Evolutionary conservation across 2,797 vertebrate genomes (phyloP).

Genomic region (Gymnodraco acuticeps): DNA sequence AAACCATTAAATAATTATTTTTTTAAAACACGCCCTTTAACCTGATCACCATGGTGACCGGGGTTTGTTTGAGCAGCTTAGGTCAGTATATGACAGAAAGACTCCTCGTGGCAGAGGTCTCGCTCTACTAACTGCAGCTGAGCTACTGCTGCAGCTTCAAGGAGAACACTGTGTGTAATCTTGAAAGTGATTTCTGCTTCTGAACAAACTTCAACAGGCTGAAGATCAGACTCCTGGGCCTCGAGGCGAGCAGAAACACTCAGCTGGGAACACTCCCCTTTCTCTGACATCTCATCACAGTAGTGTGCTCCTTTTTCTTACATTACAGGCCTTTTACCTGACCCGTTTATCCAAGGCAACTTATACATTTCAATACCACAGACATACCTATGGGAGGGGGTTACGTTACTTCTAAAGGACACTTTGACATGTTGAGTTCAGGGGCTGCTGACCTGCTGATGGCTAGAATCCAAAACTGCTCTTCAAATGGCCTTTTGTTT

Average conservation of each 20-base stretch:
- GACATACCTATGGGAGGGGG: too few relatives aligned
- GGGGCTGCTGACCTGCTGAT: too few relatives aligned
- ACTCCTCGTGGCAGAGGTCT: not conserved
- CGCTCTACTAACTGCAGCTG: slow-evolving; percentile 11
- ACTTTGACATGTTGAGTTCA: too few relatives aligned
- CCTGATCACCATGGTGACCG: not conserved
- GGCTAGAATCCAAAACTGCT: too few relatives aligned
- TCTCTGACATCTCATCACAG: too few relatives aligned
- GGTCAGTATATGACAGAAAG: slow-evolving; percentile 41
- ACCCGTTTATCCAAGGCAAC: too few relatives aligned
- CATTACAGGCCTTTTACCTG: too few relatives aligned
- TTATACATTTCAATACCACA: too few relatives aligned
- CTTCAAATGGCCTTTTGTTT: too few relatives aligned
- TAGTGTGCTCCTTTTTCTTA: too few relatives aligned
- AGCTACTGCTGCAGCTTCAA: not conserved
- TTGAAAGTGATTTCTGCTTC: slow-evolving; percentile 4
- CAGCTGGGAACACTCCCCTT: not conserved
- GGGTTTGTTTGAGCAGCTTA: not conserved
- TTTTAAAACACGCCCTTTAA: not conserved
- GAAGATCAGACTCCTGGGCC: not conserved
- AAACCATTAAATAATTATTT: too few relatives aligned
- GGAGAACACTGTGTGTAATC: not conserved
- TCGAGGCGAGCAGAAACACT: slow-evolving; percentile 2
- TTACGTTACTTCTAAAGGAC: too few relatives aligned
- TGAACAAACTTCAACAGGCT: slow-evolving; percentile 25